phyloP scores from a whole-genome alignment of 2,888 invertebrate species.

The Cephus rjabovi region DNA sequence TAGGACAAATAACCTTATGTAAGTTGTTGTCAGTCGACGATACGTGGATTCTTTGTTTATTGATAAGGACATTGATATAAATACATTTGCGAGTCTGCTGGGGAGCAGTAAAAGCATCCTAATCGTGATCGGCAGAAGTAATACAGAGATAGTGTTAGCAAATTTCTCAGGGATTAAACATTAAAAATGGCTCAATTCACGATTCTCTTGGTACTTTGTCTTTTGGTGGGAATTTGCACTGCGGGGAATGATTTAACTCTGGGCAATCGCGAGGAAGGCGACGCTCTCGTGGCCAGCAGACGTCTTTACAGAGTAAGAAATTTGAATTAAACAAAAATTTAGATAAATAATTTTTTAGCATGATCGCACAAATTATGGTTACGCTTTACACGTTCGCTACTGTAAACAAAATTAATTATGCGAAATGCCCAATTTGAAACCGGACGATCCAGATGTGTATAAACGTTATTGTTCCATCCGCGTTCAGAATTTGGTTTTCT shows the following conservation, averaged over 20 bases:
- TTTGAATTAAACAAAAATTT: too few relatives aligned
- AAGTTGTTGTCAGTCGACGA: constrained; percentile 3
- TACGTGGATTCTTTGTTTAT: background rate
- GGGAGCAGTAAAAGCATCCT: background rate
- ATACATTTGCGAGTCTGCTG: constrained; percentile 19
- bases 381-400: too few relatives aligned
- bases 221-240: constrained; percentile 31
- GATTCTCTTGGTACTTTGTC: constrained; percentile 30
- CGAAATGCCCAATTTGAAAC: too few relatives aligned
- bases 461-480: too few relatives aligned
- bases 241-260: constrained; percentile 32
- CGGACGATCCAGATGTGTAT: too few relatives aligned
- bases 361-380: too few relatives aligned
- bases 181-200: constrained; percentile 19
- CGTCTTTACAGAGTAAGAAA: constrained; percentile 38
- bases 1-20: background rate
- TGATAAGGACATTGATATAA: constrained; percentile 23
- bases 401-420: too few relatives aligned
- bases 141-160: too few relatives aligned
- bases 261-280: constrained; percentile 35
- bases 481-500: too few relatives aligned
- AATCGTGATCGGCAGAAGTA: too few relatives aligned
- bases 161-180: background rate
- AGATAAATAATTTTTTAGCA: too few relatives aligned
- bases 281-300: constrained; percentile 28